Base-by-base conservation (phyloP, 2,888 invertebrate species). In the Apodemia mormo region DNA sequence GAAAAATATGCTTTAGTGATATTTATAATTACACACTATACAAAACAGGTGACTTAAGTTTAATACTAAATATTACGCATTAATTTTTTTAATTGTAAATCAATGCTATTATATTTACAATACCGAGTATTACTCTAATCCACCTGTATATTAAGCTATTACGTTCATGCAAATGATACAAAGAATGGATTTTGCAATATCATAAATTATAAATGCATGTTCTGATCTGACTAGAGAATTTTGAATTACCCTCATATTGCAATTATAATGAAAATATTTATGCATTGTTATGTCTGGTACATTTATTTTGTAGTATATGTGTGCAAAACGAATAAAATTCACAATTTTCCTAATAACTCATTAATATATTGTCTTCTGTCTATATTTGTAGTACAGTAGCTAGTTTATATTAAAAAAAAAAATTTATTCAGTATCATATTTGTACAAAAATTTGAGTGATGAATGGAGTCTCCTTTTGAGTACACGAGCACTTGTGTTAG, bases 161-260 rank as follows among this genome's bases (percentile, higher is more conserved):
- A 52, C 12, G 49, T 85, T 86, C 81, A 85, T 85, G 87, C 92
- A 89, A 92, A 90, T 88, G 92, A 89, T 90, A 89, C 86, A 82
- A 85, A 81, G 73, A 54, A 52, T 56, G 71, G 74, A 74, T 54
- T 66, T 69, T 70, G 71, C 67, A 73, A 76, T 75, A 70, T 76
- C 86, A 89, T 90, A 90, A 92, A 87, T 92, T 90, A 92, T 92
- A 92, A 92, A 92, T 92, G 92, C 92, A 88, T 78, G 76, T 82
- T 82, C 72, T 74, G 83, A 83, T 85, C 90, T 84, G 90, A 92
- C 92, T 90, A 90, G 92, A 90, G 78, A 90, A 90, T 89, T 90
- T 90, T 81, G 87, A 87, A 84, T 30, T 58, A 9, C 30, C 29
- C 30, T 29, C 58, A 30, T 12, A 29, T 58, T 12, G 58, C 30